Conservation (phyloP, 2,888 invertebrate genomes). For the Macaria liturata region DNA sequence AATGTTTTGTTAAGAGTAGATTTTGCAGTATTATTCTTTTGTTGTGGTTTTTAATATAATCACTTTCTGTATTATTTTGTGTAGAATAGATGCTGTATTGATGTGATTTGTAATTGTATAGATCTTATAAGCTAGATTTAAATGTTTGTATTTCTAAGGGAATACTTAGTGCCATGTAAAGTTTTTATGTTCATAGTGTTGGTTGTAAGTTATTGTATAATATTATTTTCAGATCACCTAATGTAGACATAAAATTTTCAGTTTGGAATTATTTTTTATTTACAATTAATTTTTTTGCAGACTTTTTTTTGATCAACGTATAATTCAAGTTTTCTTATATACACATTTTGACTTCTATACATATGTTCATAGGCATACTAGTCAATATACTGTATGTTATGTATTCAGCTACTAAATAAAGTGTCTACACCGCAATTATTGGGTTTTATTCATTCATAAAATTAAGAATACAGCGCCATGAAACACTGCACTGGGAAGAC, state of each 20-base stretch:
- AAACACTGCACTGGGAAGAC: not conserved
- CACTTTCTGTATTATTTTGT: not conserved
- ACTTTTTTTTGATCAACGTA: too few species aligned
- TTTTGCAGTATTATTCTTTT: constrained; percentile 27
- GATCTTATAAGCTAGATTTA: not conserved
- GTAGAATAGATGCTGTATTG: constrained; percentile 1
- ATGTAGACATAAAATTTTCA: too few species aligned
- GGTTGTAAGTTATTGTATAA: too few species aligned
- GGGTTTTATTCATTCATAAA: too few species aligned
- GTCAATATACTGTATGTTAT: constrained; percentile 28
- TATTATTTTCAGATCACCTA: too few species aligned
- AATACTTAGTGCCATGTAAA: constrained; percentile 50
- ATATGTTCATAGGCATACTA: constrained; percentile 13
- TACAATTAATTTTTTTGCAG: too few species aligned
- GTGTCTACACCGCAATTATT: constrained; percentile 1
- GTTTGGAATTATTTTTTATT: too few species aligned
- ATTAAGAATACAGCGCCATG: too few species aligned
- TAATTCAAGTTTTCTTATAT: too few species aligned
- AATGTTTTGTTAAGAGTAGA: constrained; percentile 7
- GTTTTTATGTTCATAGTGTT: constrained; percentile 6
- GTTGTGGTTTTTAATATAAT: not conserved
- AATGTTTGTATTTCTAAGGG: not conserved
- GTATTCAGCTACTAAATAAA: constrained; percentile 13
- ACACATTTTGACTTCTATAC: not conserved
- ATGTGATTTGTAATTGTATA: constrained; percentile 10